phyloP scores from a whole-genome alignment of 2,888 invertebrate species.

The Bibio marci region DNA sequence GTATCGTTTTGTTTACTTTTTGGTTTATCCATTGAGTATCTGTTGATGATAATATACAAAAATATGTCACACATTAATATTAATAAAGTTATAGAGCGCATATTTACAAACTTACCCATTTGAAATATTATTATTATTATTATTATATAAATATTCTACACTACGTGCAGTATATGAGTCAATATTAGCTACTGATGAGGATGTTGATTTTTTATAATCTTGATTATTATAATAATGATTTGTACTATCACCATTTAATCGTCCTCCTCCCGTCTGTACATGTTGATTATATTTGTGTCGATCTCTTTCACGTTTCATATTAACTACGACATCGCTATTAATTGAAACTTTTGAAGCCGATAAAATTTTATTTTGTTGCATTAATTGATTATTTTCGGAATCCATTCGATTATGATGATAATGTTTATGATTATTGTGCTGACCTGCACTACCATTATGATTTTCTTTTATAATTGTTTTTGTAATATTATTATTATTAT shows the following conservation, averaged over 20 bases:
- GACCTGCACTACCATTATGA: slow-evolving; percentile 17
- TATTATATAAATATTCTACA: slow-evolving; percentile 26
- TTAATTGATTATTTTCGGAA: background rate
- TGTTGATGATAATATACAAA: background rate
- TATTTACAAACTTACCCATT: slow-evolving; percentile 16
- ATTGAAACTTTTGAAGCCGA: slow-evolving; percentile 29
- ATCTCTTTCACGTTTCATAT: slow-evolving; percentile 20
- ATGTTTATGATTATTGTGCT: slow-evolving; percentile 12
- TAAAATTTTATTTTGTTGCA: slow-evolving; percentile 14
- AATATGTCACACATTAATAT: background rate
- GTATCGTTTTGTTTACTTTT: background rate
- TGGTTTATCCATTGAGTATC: background rate
- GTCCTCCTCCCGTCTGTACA: background rate
- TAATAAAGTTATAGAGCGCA: background rate
- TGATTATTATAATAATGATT: slow-evolving; percentile 1
- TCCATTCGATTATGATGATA: background rate
- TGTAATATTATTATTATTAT: background rate
- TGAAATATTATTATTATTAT: slow-evolving; percentile 8
- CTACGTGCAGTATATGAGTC: slow-evolving; percentile 23
- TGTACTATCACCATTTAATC: background rate
- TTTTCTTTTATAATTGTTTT: slow-evolving; percentile 4
- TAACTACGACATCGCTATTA: slow-evolving; percentile 23
- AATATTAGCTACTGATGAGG: slow-evolving; percentile 7
- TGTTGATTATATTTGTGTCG: background rate
- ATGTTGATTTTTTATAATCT: background rate